These are phyloP conservation scores for Lamellibrachia satsuma DNA, from an alignment of 2,888 invertebrate genomes.

Conservation along the genomic window DNA sequence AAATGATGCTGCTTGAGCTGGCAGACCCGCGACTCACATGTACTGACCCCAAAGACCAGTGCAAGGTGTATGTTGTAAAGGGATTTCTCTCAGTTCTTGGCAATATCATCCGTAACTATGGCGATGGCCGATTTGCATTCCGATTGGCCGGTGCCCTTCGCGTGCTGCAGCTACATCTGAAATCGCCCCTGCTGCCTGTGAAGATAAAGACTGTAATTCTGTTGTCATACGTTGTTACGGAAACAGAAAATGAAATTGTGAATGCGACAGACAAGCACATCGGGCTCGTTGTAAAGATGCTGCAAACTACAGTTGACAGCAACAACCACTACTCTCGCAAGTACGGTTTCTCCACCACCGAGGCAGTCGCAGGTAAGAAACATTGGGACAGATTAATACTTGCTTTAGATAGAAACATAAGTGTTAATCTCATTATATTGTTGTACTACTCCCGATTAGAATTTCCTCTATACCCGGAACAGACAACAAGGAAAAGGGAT, in stretches of 20 bases:
- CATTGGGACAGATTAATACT: not conserved
- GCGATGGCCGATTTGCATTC: slow-evolving; percentile 46
- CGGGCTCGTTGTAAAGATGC: slow-evolving; percentile 50
- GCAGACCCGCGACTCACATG: slow-evolving; percentile 30
- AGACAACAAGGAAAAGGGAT: too few relatives aligned
- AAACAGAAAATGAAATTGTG: slow-evolving; percentile 55
- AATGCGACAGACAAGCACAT: slow-evolving; percentile 51
- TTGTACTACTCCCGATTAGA: too few relatives aligned
- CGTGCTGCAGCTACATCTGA: slow-evolving; percentile 43
- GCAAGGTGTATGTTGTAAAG: slow-evolving; percentile 45
- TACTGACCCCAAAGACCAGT: slow-evolving; percentile 35
- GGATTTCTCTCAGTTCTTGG: slow-evolving; percentile 54
- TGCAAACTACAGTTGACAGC: slow-evolving; percentile 48
- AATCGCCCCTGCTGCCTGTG: slow-evolving; percentile 45
- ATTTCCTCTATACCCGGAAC: too few relatives aligned
- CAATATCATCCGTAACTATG: slow-evolving; percentile 49
- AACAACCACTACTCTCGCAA: slow-evolving; percentile 50
- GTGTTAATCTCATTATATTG: not conserved
- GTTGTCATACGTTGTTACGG: slow-evolving; percentile 55
- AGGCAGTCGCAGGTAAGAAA: slow-evolving; percentile 47
- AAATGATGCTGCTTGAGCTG: slow-evolving; percentile 35
- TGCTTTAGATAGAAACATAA: not conserved
- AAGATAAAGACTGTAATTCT: slow-evolving; percentile 55
- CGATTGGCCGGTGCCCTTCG: slow-evolving; percentile 46
- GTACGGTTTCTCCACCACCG: slow-evolving; percentile 54